Percentiles rank a stretch among this genome's conserved stretches.
Conservation (phyloP, 2,888 invertebrate species). For the Trachelus iudaicus region DNA sequence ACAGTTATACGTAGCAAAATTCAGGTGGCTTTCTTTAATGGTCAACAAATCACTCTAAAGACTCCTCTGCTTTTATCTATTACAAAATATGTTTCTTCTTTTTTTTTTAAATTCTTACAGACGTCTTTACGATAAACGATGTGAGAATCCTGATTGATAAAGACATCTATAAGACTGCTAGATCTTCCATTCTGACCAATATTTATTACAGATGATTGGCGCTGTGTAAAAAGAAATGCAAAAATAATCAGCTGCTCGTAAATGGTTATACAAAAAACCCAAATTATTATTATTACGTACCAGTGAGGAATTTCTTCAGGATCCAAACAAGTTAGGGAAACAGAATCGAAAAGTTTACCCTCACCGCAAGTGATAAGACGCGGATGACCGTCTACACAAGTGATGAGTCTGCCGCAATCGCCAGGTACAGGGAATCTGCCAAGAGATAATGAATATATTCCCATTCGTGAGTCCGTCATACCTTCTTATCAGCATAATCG, state of each 20-base stretch:
- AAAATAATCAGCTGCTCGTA: not conserved
- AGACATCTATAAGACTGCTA: not conserved
- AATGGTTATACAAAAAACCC: not conserved
- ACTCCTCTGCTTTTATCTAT: not conserved
- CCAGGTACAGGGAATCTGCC: constrained; percentile 82
- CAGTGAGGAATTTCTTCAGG: constrained; percentile 70
- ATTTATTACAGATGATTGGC: constrained; percentile 44
- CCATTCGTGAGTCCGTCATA: not conserved
- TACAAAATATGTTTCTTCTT: not conserved
- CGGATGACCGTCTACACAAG: constrained; percentile 91
- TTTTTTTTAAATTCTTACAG: not conserved
- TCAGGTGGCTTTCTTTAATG: not conserved
- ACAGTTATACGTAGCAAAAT: not conserved
- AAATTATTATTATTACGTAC: constrained; percentile 37
- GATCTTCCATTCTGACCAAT: not conserved
- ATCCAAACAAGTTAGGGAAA: constrained; percentile 85
- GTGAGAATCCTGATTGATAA: not conserved
- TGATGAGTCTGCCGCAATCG: constrained; percentile 88
- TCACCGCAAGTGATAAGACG: constrained; percentile 89
- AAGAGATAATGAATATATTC: not conserved
- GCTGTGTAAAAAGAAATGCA: constrained; percentile 32
- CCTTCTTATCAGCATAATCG: not conserved
- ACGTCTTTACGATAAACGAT: not conserved
- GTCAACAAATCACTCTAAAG: not conserved
- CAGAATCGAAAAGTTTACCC: constrained; percentile 87